Conservation (phyloP, 1,140 invertebrate genomes). For the Goniozus legneri region DNA sequence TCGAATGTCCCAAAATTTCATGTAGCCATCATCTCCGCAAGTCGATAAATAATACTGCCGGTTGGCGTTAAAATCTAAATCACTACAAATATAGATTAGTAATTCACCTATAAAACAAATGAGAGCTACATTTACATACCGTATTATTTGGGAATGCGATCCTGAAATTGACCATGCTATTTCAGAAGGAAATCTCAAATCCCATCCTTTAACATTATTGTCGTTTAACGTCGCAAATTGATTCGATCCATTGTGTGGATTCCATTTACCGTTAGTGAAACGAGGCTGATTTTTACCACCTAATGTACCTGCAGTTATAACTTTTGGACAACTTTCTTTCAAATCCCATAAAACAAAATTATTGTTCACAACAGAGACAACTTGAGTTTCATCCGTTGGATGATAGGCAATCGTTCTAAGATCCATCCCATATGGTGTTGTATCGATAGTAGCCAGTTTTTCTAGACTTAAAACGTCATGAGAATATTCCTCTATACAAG, state of each 20-base stretch:
- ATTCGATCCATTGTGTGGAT: conserved; percentile 85
- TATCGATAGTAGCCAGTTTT: conserved; percentile 54
- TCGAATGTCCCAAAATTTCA: conserved; percentile 95
- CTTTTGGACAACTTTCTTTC: conserved; percentile 52
- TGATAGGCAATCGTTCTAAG: conserved; percentile 82
- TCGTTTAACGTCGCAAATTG: conserved; percentile 84
- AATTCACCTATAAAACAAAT: too few relatives aligned
- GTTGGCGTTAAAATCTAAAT: conserved; percentile 96
- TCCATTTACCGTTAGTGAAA: conserved; percentile 86
- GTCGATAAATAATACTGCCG: conserved; percentile 90
- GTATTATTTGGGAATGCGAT: conserved; percentile 82
- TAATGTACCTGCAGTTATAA: conserved; percentile 50
- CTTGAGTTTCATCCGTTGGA: conserved; percentile 69
- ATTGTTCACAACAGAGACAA: conserved; percentile 74
- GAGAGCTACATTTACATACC: conserved; percentile 44
- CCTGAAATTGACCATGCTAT: conserved; percentile 80
- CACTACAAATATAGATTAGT: conserved; percentile 58
- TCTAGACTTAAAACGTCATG: conserved; percentile 52
- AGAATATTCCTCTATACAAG: conserved; percentile 50
- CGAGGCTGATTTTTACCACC: conserved; percentile 70
- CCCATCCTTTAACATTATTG: conserved; percentile 81
- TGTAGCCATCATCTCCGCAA: conserved; percentile 91
- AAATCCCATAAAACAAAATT: conserved; percentile 56
- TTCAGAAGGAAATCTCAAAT: conserved; percentile 69
- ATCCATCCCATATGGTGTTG: conserved; percentile 63